Evolutionary conservation across 2,888 invertebrate genomes (phyloP), one percentile per base, ranked within the genome.

Genomic region (Drosophila infuscata): DNA sequence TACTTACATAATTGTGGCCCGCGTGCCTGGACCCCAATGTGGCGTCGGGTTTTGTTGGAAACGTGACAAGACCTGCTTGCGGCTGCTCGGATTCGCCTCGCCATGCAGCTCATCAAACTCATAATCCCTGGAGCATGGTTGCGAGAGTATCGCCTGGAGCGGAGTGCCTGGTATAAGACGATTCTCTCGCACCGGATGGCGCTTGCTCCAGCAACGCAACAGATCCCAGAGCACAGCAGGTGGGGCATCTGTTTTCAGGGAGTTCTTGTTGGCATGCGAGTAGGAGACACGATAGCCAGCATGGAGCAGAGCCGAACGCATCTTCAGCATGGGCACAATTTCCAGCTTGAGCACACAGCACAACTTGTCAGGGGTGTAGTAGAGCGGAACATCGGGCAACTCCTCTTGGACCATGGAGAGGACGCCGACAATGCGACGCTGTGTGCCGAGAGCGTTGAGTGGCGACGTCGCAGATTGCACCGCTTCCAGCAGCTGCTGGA

Each of bases 221-320:
- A 99, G 95, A 93, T 99, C 99, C 99, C 99, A 99, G 25, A 99
- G 91, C 12, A 98, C 94, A 2, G 94, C 93, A 46, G 96, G 93
- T 0, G 99, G 98, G 4, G 99, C 99, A 91, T 97, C 94, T 0
- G 99, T 99, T 94, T 99, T 99, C 30, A 99, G 94, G 0, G 98
- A 98, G 79, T 95, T 95, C 91, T 96, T 97, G 76, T 95, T 95
- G 65, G 97, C 97, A 94, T 99, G 99, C 0, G 99, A 98, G 87
- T 96, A 96, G 0, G 99, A 99, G 3, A 99, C 99, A 83, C 95
- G 94, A 93, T 97, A 98, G 0, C 99, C 99, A 0, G 97, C 97
- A 93, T 98, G 97, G 67, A 98, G 92, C 59, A 99, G 93, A 0
- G 98, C 98, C 0, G 99, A 99, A 83, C 99, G 97, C 91, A 91